phyloP scores from a whole-genome alignment of 1,140 invertebrate species.

The Argopecten irradians region DNA sequence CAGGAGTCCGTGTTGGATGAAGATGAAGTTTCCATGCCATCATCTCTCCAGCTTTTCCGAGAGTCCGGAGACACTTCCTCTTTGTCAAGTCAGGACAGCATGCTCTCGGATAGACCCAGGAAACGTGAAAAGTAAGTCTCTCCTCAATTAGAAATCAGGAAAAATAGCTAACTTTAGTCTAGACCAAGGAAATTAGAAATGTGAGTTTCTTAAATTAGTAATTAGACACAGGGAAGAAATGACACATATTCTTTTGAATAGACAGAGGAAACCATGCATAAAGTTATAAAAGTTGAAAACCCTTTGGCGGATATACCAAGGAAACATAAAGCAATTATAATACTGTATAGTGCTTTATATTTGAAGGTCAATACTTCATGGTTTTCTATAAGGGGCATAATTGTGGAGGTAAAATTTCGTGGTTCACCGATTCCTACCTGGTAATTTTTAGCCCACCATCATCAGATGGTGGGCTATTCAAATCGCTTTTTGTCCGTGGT shows the following conservation, averaged over 20 bases:
- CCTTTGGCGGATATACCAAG: too few species aligned
- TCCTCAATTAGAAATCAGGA: neutral
- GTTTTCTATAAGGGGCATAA: too few species aligned
- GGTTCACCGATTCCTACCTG: too few species aligned
- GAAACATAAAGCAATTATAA: too few species aligned
- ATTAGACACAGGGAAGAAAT: neutral
- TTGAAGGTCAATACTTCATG: too few species aligned
- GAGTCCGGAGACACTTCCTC: conserved; percentile 76
- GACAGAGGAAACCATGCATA: too few species aligned
- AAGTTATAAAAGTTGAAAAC: too few species aligned
- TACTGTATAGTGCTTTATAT: too few species aligned
- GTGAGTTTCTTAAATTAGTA: neutral
- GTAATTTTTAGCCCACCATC: too few species aligned
- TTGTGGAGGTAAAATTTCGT: too few species aligned
- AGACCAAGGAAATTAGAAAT: neutral
- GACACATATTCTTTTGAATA: neutral
- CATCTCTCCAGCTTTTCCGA: conserved; percentile 69
- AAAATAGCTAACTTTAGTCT: neutral
- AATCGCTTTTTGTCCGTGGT: too few species aligned
- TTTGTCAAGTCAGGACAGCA: conserved; percentile 75
- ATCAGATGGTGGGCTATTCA: too few species aligned
- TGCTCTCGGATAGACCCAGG: conserved; percentile 59
- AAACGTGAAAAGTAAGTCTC: conserved; percentile 60
- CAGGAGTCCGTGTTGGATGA: conserved; percentile 69
- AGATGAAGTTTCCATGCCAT: conserved; percentile 67